Conservation (phyloP, 2,888 invertebrate genomes). For the Chromoteleia sp. region DNA sequence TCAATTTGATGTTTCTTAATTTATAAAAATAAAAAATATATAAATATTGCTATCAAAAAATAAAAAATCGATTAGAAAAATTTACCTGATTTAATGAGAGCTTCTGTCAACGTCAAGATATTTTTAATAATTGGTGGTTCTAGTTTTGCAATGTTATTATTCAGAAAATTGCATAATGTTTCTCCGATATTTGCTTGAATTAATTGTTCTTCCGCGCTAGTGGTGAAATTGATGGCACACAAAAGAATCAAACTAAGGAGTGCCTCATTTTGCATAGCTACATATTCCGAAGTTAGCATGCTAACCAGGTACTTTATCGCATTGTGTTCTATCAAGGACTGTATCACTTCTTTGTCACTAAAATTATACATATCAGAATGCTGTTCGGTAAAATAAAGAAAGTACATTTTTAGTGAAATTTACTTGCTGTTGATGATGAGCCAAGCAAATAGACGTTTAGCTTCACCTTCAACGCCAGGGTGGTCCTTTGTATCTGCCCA, state of each 20-base stretch:
- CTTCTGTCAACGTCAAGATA: slow-evolving; percentile 85
- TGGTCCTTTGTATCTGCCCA: slow-evolving; percentile 93
- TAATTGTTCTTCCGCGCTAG: slow-evolving; percentile 78
- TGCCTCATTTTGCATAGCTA: slow-evolving; percentile 95
- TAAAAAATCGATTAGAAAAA: neutral
- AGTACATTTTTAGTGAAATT: slow-evolving; percentile 10
- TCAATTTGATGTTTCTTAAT: neutral
- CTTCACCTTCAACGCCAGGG: slow-evolving; percentile 94
- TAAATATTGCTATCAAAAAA: too few species aligned
- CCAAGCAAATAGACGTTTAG: slow-evolving; percentile 92
- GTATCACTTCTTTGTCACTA: slow-evolving; percentile 84
- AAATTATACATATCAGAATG: slow-evolving; percentile 49
- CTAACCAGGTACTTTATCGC: slow-evolving; percentile 91
- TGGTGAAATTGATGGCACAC: slow-evolving; percentile 80
- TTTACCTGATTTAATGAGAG: slow-evolving; percentile 84
- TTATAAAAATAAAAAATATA: slow-evolving; percentile 8
- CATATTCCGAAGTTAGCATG: slow-evolving; percentile 93
- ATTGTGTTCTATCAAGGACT: slow-evolving; percentile 86
- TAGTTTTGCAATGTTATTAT: slow-evolving; percentile 85
- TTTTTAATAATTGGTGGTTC: slow-evolving; percentile 86
- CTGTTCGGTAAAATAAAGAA: neutral
- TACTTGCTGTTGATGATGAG: slow-evolving; percentile 89
- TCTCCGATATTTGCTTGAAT: slow-evolving; percentile 86
- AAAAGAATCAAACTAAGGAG: slow-evolving; percentile 90
- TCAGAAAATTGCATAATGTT: slow-evolving; percentile 85